phyloP scores from a whole-genome alignment of 30 jellyfish, hydroid and myxozoan species.

The Hydractinia echinata region DNA sequence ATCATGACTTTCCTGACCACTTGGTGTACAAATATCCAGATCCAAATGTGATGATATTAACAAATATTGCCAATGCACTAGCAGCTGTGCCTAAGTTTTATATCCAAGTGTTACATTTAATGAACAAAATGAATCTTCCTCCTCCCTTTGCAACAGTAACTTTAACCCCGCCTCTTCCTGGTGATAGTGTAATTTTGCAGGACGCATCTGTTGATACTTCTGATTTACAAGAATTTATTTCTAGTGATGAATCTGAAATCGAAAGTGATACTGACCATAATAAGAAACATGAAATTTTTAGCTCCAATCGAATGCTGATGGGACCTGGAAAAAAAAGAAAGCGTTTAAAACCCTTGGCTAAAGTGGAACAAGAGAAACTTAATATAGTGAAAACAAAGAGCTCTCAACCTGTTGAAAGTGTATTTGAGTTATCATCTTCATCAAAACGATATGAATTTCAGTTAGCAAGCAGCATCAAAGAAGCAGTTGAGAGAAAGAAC shows the following conservation, averaged over 20 bases:
- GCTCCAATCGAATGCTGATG: not conserved
- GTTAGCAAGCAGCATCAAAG: conserved; percentile 64
- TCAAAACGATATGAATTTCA: conserved; percentile 77
- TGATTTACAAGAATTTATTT: conserved; percentile 56
- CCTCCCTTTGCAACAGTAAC: conserved; percentile 93
- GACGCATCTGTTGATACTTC: conserved; percentile 78
- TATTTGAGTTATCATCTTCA: conserved; percentile 25
- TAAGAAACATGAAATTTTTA: conserved; percentile 10
- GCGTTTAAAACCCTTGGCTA: conserved; percentile 22
- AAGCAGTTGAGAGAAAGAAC: conserved; percentile 28
- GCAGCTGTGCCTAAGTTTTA: conserved; percentile 86
- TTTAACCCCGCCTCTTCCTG: conserved; percentile 93
- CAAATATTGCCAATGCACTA: conserved; percentile 90
- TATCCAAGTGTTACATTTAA: conserved; percentile 81
- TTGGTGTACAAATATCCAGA: conserved; percentile 73
- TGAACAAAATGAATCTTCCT: conserved; percentile 95
- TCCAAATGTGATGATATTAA: conserved; percentile 66
- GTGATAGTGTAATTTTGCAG: conserved; percentile 46
- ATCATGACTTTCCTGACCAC: conserved; percentile 63
- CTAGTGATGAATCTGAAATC: conserved; percentile 94
- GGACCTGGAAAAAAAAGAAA: conserved; percentile 34
- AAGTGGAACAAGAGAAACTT: conserved; percentile 29
- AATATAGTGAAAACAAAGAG: not conserved
- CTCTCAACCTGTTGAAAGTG: not conserved
- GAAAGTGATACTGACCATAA: conserved; percentile 70